Evolutionary conservation across 2,797 vertebrate genomes (phyloP).

Genomic region (Chlorospingus flavigularis): DNA sequence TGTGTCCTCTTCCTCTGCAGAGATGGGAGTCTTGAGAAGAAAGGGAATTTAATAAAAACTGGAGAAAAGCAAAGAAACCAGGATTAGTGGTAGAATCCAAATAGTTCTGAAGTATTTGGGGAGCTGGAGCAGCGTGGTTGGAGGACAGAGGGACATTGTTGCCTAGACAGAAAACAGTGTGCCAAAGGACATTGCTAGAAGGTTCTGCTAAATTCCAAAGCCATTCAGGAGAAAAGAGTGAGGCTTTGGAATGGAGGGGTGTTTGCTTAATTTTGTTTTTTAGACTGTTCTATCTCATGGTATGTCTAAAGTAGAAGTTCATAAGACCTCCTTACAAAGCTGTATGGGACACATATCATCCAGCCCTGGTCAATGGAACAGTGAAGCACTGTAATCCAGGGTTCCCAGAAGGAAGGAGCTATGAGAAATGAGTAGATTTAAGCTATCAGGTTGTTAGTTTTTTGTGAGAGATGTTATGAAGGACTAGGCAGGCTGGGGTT

Average conservation of each 20-base stretch:
- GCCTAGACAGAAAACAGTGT: not conserved
- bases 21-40: not conserved
- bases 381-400: not conserved
- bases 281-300: not conserved
- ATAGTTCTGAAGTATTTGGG: not conserved
- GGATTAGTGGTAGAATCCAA: not conserved
- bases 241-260: not conserved
- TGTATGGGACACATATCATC: not conserved
- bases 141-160: not conserved
- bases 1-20: not conserved
- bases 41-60: not conserved
- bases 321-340: not conserved
- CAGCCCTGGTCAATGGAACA: not conserved
- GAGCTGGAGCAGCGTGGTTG: not conserved
- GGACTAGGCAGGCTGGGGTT: not conserved
- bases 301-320: not conserved
- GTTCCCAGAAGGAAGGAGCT: not conserved
- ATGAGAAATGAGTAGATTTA: not conserved
- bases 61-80: not conserved
- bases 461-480: not conserved
- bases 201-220: not conserved
- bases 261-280: not conserved
- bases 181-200: not conserved
- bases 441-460: not conserved
- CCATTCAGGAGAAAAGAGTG: not conserved